phyloP scores from a whole-genome alignment of 1,140 invertebrate species.

The Aphaenogaster ashmeadi region DNA sequence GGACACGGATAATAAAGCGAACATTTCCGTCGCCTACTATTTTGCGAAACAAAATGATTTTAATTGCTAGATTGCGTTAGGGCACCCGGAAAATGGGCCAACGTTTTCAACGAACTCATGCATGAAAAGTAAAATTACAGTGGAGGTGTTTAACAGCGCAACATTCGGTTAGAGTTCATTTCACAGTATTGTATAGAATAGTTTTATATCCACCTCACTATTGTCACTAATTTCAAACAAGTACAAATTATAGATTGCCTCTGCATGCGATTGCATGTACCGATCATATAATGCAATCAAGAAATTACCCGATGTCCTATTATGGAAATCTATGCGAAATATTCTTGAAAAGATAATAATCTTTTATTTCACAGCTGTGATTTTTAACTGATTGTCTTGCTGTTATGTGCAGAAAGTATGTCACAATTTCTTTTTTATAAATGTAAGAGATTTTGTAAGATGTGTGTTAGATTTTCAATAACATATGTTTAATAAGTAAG shows the following conservation, averaged over 20 bases:
- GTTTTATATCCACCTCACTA: background rate
- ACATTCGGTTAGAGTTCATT: slow-evolving; percentile 38
- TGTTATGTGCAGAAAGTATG: background rate
- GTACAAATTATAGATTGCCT: slow-evolving; percentile 32
- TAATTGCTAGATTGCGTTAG: slow-evolving; percentile 51
- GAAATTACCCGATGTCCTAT: slow-evolving; percentile 18
- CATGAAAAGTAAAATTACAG: slow-evolving; percentile 36
- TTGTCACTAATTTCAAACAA: slow-evolving; percentile 24
- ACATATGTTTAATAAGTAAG: background rate
- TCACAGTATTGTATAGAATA: slow-evolving; percentile 27
- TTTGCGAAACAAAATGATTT: slow-evolving; percentile 60
- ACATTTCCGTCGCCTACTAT: slow-evolving; percentile 59
- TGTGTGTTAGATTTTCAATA: background rate
- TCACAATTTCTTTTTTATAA: background rate
- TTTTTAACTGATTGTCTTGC: background rate
- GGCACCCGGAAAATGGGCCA: slow-evolving; percentile 54
- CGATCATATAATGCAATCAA: slow-evolving; percentile 18
- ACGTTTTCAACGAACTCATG: slow-evolving; percentile 38
- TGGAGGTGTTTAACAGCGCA: background rate
- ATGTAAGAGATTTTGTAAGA: background rate
- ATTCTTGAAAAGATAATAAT: background rate
- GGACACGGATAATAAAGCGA: slow-evolving; percentile 57
- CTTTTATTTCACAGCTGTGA: background rate
- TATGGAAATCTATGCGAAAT: slow-evolving; percentile 12
- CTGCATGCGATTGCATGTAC: slow-evolving; percentile 5